phyloP scores from a whole-genome alignment of 2,797 vertebrate species.

The Trachops cirrhosus region DNA sequence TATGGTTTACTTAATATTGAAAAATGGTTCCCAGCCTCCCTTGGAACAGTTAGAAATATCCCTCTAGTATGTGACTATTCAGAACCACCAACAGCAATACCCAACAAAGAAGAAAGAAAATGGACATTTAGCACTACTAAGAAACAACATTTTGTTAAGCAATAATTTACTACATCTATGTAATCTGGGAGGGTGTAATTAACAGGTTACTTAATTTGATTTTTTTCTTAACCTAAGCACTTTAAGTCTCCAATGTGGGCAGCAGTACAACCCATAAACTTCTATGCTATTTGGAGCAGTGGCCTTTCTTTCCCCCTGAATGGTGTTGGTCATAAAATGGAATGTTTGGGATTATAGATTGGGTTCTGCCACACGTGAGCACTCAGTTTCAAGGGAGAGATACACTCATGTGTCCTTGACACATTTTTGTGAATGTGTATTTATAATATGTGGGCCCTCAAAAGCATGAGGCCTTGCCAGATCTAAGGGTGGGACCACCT shows the following conservation, averaged over 20 bases:
- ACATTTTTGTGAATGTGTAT: background rate
- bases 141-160: conserved; percentile 25
- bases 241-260: background rate
- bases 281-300: background rate
- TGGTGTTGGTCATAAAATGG: background rate
- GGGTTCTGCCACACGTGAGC: background rate
- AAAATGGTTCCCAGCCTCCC: background rate
- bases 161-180: background rate
- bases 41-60: background rate
- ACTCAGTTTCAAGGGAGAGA: background rate
- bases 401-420: background rate
- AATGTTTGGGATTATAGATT: background rate
- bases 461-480: background rate
- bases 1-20: background rate
- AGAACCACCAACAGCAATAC: background rate
- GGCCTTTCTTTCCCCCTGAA: background rate
- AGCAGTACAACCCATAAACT: background rate
- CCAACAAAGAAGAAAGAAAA: background rate
- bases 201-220: conserved; percentile 26
- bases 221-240: background rate
- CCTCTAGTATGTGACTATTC: background rate
- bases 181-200: background rate
- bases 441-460: background rate
- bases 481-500: fast-evolving
- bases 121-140: background rate